Evolutionary conservation across 2,888 invertebrate genomes (phyloP).

Genomic region (Liopterus haemorrhoidalis): DNA sequence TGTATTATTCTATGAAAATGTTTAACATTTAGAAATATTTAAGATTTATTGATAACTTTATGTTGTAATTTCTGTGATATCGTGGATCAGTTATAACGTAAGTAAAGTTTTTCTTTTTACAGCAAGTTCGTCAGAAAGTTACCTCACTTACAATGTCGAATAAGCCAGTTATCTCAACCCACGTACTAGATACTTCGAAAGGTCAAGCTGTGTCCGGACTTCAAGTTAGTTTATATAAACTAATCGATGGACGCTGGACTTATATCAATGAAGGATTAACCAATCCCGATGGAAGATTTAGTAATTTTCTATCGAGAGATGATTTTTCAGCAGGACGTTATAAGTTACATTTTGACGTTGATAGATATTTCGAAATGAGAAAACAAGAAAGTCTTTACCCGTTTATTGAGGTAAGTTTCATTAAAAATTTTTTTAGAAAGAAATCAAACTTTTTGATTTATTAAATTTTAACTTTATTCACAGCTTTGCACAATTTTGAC

Average conservation of each 20-base stretch:
- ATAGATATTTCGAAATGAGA: slow-evolving; percentile 59
- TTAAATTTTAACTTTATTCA: neutral
- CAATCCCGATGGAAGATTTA: slow-evolving; percentile 60
- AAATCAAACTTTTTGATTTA: neutral
- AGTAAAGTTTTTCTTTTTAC: slow-evolving; percentile 13
- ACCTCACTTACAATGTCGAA: slow-evolving; percentile 17
- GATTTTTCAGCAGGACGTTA: slow-evolving; percentile 63
- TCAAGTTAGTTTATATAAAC: slow-evolving; percentile 61
- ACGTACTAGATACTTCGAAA: slow-evolving; percentile 66
- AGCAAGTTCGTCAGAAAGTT: slow-evolving; percentile 31
- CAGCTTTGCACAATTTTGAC: slow-evolving; percentile 5
- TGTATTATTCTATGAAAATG: neutral
- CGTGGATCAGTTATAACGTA: neutral
- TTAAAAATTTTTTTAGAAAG: neutral
- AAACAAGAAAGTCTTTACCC: slow-evolving; percentile 66
- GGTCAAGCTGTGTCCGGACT: slow-evolving; percentile 63
- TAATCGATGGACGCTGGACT: slow-evolving; percentile 61
- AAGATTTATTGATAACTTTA: too few relatives aligned
- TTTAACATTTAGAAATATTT: too few relatives aligned
- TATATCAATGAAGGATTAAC: slow-evolving; percentile 59
- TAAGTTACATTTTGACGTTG: slow-evolving; percentile 68
- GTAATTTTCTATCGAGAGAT: slow-evolving; percentile 54
- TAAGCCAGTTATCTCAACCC: slow-evolving; percentile 62
- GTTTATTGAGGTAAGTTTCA: slow-evolving; percentile 59
- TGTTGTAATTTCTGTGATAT: too few relatives aligned